These are phyloP conservation scores for Rattus rattus DNA, from an alignment of 2,113 vertebrate species.

Conservation along the genomic window DNA sequence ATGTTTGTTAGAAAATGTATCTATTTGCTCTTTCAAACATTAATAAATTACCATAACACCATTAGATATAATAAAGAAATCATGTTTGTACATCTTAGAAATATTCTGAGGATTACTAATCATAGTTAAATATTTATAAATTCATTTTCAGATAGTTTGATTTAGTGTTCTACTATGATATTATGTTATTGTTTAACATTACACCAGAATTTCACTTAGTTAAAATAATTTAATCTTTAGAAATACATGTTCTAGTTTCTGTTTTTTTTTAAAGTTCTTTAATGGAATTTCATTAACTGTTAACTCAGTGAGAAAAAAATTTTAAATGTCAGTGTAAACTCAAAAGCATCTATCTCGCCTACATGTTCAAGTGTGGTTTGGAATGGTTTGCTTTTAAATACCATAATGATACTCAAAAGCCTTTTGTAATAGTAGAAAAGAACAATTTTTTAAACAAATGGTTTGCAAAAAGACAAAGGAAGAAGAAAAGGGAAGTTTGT, in stretches of 20 bases:
- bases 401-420: neutral
- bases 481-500: neutral
- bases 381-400: conserved; percentile 3
- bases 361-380: neutral
- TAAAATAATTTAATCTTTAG: conserved; percentile 6
- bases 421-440: neutral
- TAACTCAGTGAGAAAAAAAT: conserved; percentile 6
- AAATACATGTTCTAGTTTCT: neutral
- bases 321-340: neutral
- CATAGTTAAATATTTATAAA: neutral
- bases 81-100: neutral
- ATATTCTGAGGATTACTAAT: neutral
- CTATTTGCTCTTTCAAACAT: neutral
- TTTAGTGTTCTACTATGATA: neutral
- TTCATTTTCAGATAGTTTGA: neutral
- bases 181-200: neutral
- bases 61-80: neutral
- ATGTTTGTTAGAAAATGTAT: neutral
- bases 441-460: neutral
- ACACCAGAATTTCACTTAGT: neutral
- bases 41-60: neutral
- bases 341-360: neutral
- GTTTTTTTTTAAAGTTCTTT: neutral
- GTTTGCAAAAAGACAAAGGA: conserved; percentile 26
- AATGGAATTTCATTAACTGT: neutral